A percentile compares a stretch with the other conserved stretches of the same genome.
Conservation (phyloP, 2,113 vertebrate genomes). For the Ahaetulla prasina region DNA sequence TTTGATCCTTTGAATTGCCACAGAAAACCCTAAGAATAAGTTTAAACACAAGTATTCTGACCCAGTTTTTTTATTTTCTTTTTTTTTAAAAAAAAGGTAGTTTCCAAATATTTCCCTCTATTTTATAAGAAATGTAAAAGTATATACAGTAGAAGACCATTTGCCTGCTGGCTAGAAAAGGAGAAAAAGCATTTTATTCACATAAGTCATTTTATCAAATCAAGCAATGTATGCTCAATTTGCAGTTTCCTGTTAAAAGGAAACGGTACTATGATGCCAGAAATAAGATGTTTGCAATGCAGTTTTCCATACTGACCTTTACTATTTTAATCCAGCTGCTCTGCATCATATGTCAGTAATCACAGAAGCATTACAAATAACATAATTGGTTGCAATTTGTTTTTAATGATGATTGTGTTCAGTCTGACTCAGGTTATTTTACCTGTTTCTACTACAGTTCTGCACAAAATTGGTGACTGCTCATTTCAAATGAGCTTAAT, state of each 20-base stretch:
- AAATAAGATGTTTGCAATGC: neutral
- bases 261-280: conserved; percentile 13
- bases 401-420: conserved; percentile 21
- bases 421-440: conserved; percentile 7
- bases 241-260: conserved; percentile 29
- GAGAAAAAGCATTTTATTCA: neutral
- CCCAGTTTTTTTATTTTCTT: neutral
- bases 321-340: conserved; percentile 33
- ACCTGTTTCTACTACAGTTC: neutral
- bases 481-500: conserved; percentile 16
- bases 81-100: neutral
- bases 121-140: neutral
- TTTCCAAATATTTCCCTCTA: neutral
- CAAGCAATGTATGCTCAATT: conserved; percentile 5
- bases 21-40: neutral
- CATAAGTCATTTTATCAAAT: conserved; percentile 21
- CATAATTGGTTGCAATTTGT: conserved; percentile 31
- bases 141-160: neutral
- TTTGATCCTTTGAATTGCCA: neutral
- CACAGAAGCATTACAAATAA: conserved; percentile 19
- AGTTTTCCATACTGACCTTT: conserved; percentile 30
- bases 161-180: neutral
- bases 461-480: conserved; percentile 5
- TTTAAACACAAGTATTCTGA: neutral
- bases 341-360: conserved; percentile 22